phyloP scores from a whole-genome alignment of 2,797 vertebrate species.

The Adrianichthys oophorus region DNA sequence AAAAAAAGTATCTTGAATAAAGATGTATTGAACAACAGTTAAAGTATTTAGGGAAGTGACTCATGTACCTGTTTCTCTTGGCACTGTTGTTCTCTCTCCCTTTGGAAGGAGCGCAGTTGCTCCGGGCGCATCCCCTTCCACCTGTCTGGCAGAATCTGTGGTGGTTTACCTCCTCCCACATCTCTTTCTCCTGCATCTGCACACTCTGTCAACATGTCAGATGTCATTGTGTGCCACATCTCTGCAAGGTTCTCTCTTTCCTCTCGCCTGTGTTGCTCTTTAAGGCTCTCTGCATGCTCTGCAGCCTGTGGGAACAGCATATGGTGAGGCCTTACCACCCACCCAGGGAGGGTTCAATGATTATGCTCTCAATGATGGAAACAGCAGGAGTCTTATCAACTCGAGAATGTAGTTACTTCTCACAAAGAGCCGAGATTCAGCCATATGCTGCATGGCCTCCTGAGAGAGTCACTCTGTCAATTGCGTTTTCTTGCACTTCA shows the following conservation, averaged over 20 bases:
- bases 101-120: slow-evolving; percentile 67
- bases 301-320: slow-evolving; percentile 56
- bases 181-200: slow-evolving; percentile 55
- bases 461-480: slow-evolving; percentile 44
- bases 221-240: slow-evolving; percentile 68
- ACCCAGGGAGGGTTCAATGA: slow-evolving; percentile 23
- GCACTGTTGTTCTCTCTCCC: slow-evolving; percentile 65
- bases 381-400: slow-evolving; percentile 16
- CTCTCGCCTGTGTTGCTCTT: slow-evolving; percentile 54
- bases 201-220: slow-evolving; percentile 79
- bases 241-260: slow-evolving; percentile 66
- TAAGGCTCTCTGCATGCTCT: slow-evolving; percentile 54
- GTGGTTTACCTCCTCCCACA: slow-evolving; percentile 27
- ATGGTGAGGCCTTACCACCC: slow-evolving; percentile 25
- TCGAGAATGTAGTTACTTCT: slow-evolving; percentile 35
- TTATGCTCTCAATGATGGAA: slow-evolving; percentile 14
- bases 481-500: slow-evolving; percentile 34
- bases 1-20: neutral
- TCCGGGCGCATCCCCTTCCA: slow-evolving; percentile 80
- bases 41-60: neutral
- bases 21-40: neutral
- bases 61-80: slow-evolving; percentile 68
- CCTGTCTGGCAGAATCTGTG: slow-evolving; percentile 63
- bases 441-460: slow-evolving; percentile 31
- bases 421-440: slow-evolving; percentile 13